A percentile compares a stretch with the other conserved stretches of the same genome.
These are phyloP conservation scores for Sitophilus oryzae DNA, from an alignment of 1,140 invertebrate species.

Conservation along the genomic window DNA sequence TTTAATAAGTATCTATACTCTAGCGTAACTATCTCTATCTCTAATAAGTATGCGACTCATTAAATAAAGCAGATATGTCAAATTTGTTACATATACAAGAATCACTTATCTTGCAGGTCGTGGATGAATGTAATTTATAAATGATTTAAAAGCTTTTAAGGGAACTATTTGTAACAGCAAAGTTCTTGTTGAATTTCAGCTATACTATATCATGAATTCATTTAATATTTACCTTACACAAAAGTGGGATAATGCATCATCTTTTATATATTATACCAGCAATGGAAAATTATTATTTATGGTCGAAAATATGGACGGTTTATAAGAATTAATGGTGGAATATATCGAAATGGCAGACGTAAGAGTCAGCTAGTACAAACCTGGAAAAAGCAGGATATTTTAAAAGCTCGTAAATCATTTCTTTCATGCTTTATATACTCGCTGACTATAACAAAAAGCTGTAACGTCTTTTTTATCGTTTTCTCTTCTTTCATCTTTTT, in stretches of 20 bases:
- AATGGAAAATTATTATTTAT: slow-evolving; percentile 1
- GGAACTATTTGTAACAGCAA: not conserved
- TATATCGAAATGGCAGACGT: not conserved
- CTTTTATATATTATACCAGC: not conserved
- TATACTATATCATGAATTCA: not conserved
- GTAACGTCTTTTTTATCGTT: not conserved
- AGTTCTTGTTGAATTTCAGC: not conserved
- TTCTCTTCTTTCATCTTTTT: too few species aligned
- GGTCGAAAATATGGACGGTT: not conserved
- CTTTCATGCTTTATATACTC: not conserved
- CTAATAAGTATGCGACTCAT: too few species aligned
- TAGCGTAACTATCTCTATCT: too few species aligned
- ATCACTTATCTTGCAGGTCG: too few species aligned
- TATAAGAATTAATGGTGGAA: slow-evolving; percentile 7
- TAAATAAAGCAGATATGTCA: too few species aligned
- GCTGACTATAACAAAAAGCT: not conserved
- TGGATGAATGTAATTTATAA: not conserved
- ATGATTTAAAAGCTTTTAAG: not conserved
- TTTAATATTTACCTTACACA: not conserved
- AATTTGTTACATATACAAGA: too few species aligned
- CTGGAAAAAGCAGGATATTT: not conserved
- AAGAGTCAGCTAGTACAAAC: not conserved
- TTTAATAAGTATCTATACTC: too few species aligned
- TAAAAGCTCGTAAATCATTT: slow-evolving; percentile 10
- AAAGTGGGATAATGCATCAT: not conserved